These are phyloP conservation scores for Hydrochoerus hydrochaeris DNA, from an alignment of 2,113 vertebrate genomes.

Conservation along the genomic window DNA sequence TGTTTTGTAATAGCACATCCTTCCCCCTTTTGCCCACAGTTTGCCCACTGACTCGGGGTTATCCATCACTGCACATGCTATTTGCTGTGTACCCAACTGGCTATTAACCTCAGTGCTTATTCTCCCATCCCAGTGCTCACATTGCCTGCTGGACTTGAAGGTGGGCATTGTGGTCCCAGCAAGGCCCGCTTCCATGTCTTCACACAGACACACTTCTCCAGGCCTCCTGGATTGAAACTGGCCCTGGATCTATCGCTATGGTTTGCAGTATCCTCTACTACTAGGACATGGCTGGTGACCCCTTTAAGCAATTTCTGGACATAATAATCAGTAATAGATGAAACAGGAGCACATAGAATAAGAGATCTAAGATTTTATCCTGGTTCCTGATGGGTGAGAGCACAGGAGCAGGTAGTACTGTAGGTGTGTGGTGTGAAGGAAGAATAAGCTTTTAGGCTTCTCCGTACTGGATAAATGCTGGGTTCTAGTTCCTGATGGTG, in stretches of 20 bases:
- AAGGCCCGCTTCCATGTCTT: background rate
- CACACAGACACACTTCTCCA: background rate
- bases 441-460: too few relatives aligned
- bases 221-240: background rate
- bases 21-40: background rate
- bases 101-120: background rate
- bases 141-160: background rate
- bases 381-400: background rate
- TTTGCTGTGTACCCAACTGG: background rate
- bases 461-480: background rate
- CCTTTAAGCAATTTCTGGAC: slow-evolving; percentile 6
- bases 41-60: background rate
- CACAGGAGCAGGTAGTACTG: background rate
- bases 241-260: background rate
- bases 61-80: background rate
- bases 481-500: background rate
- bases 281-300: background rate
- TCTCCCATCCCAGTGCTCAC: background rate
- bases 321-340: background rate
- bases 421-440: background rate
- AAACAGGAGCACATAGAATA: background rate
- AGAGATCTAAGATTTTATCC: background rate
- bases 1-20: background rate
- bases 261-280: background rate
- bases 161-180: background rate